phyloP scores from a whole-genome alignment of 1,140 invertebrate species.

The Penaeus indicus region DNA sequence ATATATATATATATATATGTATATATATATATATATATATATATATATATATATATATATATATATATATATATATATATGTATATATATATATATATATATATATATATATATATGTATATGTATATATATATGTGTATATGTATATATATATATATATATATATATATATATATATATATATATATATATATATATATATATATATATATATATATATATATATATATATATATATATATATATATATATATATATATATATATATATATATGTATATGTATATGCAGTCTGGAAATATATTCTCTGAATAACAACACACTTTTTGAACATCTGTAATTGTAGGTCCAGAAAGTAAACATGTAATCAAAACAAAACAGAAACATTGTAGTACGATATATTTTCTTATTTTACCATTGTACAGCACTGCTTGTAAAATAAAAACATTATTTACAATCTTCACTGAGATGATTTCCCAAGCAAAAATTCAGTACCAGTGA shows the following conservation, averaged over 20 bases:
- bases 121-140: too few species aligned
- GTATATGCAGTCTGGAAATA: too few species aligned
- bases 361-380: not conserved
- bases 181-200: not conserved
- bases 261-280: not conserved
- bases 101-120: too few species aligned
- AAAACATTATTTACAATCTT: conserved; percentile 40
- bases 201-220: conserved; percentile 22
- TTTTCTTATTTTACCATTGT: conserved; percentile 35
- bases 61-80: too few species aligned
- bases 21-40: not conserved
- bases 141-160: too few species aligned
- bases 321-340: not conserved
- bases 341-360: not conserved
- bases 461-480: conserved; percentile 1
- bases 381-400: not conserved
- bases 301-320: too few species aligned
- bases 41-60: conserved; percentile 19
- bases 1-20: conserved; percentile 16
- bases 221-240: conserved; percentile 6
- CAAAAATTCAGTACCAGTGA: conserved; percentile 31
- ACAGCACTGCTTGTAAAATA: conserved; percentile 53
- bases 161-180: conserved; percentile 23
- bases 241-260: conserved; percentile 11
- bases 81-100: too few species aligned